These are phyloP conservation scores for Aricia agestis DNA, from an alignment of 1,140 invertebrate species.

Conservation along the genomic window DNA sequence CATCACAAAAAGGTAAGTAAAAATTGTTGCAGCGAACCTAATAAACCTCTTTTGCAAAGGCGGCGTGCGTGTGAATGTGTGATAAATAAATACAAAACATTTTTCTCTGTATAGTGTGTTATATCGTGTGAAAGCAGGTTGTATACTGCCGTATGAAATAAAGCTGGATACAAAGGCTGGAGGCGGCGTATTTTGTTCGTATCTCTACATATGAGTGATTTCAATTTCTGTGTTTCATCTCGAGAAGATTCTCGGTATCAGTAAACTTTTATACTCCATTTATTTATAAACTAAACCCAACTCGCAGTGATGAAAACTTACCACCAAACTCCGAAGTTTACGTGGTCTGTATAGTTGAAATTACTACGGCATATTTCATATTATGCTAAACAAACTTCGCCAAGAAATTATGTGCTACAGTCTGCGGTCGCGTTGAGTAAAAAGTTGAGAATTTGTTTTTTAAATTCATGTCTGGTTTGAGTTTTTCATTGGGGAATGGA, in stretches of 20 bases:
- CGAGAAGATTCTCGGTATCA: background rate
- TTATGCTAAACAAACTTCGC: background rate
- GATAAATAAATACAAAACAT: constrained; percentile 7
- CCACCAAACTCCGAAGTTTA: background rate
- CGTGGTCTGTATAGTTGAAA: background rate
- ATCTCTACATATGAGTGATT: constrained; percentile 1
- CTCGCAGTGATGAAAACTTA: background rate
- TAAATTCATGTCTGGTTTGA: background rate
- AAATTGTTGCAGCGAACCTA: too few relatives aligned
- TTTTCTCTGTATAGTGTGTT: background rate
- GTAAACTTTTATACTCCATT: background rate
- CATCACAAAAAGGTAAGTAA: too few relatives aligned
- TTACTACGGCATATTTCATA: constrained; percentile 3
- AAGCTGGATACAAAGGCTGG: background rate
- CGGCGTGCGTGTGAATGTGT: background rate
- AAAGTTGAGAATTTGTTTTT: background rate
- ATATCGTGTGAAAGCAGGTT: constrained; percentile 2
- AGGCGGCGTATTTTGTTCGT: background rate
- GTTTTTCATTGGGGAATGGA: background rate
- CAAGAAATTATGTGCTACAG: background rate
- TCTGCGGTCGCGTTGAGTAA: background rate
- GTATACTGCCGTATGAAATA: background rate
- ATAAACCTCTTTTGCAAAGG: too few relatives aligned
- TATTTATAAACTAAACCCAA: background rate
- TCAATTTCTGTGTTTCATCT: background rate